These are phyloP conservation scores for Montipora capricornis DNA, from an alignment of 64 coral and sea anemone genomes.

Conservation along the genomic window DNA sequence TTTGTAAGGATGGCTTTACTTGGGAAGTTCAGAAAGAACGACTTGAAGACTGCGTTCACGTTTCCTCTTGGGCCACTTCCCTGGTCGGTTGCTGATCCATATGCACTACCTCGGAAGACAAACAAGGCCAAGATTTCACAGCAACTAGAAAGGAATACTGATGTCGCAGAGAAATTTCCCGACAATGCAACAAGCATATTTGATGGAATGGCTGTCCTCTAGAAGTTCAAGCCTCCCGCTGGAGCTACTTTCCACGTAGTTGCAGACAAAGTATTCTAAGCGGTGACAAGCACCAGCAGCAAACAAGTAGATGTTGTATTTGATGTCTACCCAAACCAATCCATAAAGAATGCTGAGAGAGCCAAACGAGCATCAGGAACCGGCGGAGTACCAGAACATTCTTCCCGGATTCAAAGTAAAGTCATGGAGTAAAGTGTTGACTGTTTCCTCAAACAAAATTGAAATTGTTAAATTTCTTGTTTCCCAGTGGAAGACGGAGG, in stretches of 20 bases:
- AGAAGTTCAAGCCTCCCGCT: slow-evolving; percentile 32
- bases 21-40: slow-evolving; percentile 59
- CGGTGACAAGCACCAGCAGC: slow-evolving; percentile 33
- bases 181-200: slow-evolving; percentile 20
- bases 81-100: slow-evolving; percentile 7
- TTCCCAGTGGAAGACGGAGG: slow-evolving; percentile 33
- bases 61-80: slow-evolving; percentile 62
- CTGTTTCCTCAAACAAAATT: slow-evolving; percentile 68
- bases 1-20: slow-evolving; percentile 76
- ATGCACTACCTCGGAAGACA: background rate
- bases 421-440: slow-evolving; percentile 64
- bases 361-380: slow-evolving; percentile 19
- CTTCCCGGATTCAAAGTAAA: slow-evolving; percentile 57
- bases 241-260: slow-evolving; percentile 60
- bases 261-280: slow-evolving; percentile 43
- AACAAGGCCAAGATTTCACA: background rate
- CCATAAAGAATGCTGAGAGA: slow-evolving; percentile 71
- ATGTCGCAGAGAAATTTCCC: background rate
- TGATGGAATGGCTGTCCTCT: background rate
- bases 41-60: slow-evolving; percentile 58
- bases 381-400: slow-evolving; percentile 73
- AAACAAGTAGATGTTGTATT: background rate
- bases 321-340: slow-evolving; percentile 36
- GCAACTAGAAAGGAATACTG: background rate
- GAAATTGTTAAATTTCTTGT: slow-evolving; percentile 78